Evolutionary conservation across 2,888 invertebrate species (phyloP).

Genomic region (Masnerella sp.): DNA sequence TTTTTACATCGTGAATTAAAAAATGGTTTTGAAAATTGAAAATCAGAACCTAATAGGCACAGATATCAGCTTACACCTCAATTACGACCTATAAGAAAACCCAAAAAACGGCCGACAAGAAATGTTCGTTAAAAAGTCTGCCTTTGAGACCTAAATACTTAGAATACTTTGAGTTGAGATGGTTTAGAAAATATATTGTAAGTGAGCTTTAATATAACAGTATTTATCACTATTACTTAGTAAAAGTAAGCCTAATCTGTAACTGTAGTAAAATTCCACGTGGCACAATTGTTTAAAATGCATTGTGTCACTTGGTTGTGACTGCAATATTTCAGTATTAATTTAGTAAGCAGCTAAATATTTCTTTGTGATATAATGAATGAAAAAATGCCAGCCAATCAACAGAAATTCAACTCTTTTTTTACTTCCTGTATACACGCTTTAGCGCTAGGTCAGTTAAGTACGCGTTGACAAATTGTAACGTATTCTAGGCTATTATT

Average conservation of each 20-base stretch:
- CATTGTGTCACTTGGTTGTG: neutral
- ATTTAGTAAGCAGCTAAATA: constrained; percentile 14
- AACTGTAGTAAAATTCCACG: constrained; percentile 17
- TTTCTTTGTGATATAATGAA: constrained; percentile 24
- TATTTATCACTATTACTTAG: constrained; percentile 45
- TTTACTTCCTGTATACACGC: constrained; percentile 20
- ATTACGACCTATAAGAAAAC: constrained; percentile 19
- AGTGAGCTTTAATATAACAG: constrained; percentile 51
- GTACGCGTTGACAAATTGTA: constrained; percentile 19
- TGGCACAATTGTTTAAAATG: constrained; percentile 6
- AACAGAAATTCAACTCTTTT: constrained; percentile 9
- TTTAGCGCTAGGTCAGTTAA: constrained; percentile 26
- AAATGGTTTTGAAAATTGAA: too few species aligned
- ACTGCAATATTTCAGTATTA: constrained; percentile 16
- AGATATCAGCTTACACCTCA: constrained; percentile 29
- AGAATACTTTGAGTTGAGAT: constrained; percentile 32
- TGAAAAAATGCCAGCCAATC: constrained; percentile 21
- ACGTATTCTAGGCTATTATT: constrained; percentile 28
- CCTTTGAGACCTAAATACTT: constrained; percentile 27
- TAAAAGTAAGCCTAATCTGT: constrained; percentile 40
- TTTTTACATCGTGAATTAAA: too few species aligned
- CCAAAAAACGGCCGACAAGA: constrained; percentile 23
- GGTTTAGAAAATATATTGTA: constrained; percentile 41
- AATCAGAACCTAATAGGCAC: constrained; percentile 33
- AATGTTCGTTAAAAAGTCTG: constrained; percentile 32